phyloP scores from a whole-genome alignment of 2,113 vertebrate species.

The Gopherus evgoodei region DNA sequence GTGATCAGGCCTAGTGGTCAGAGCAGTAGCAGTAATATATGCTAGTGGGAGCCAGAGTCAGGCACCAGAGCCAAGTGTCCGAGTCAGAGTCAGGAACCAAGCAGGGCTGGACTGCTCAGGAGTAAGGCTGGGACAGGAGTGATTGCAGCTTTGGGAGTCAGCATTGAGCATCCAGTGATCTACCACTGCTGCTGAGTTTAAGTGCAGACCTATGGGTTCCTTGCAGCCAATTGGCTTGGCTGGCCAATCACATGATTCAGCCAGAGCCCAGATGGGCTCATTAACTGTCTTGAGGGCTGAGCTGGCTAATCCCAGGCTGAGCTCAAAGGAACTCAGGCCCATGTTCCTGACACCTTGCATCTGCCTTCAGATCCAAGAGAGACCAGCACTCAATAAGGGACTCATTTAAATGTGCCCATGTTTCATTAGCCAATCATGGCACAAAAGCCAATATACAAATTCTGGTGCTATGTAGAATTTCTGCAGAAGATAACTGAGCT shows the following conservation, averaged over 20 bases:
- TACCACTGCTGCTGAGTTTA: background rate
- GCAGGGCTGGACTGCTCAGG: background rate
- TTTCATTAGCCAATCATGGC: too few species aligned
- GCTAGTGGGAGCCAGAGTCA: background rate
- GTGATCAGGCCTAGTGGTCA: background rate
- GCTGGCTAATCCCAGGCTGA: background rate
- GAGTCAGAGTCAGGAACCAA: background rate
- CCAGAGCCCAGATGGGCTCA: background rate
- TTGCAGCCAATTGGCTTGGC: background rate
- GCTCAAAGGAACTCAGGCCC: background rate
- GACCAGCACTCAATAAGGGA: too few species aligned
- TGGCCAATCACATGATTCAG: background rate
- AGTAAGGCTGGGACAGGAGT: background rate
- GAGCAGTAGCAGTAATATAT: background rate
- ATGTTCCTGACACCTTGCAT: background rate
- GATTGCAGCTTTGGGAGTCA: background rate
- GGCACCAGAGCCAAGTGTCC: too few species aligned
- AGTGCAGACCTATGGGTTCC: background rate
- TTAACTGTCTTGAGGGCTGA: background rate
- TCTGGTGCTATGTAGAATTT: background rate
- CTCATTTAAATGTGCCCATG: too few species aligned
- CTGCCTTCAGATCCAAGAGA: background rate
- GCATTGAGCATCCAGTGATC: background rate
- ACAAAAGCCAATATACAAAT: too few species aligned
- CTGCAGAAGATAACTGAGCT: background rate